A percentile compares a stretch with the other conserved stretches of the same genome.
phyloP scores from a whole-genome alignment of 2,888 invertebrate species.

The Eledona agricola region DNA sequence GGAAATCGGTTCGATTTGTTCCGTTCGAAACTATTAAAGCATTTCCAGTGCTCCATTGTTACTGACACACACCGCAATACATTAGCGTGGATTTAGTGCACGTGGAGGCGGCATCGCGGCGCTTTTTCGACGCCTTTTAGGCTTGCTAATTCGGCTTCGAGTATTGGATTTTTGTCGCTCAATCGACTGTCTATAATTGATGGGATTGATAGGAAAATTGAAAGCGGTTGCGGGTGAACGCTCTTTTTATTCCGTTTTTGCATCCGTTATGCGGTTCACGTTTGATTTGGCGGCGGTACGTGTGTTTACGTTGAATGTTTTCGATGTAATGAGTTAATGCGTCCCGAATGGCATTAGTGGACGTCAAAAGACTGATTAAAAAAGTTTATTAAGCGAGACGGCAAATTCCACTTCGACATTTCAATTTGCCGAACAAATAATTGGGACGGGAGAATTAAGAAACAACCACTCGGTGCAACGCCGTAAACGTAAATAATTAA shows the following conservation, averaged over 20 bases:
- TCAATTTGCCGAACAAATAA: constrained; percentile 15
- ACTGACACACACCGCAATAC: constrained; percentile 21
- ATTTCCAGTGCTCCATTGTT: constrained; percentile 28
- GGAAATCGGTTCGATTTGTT: constrained; percentile 42
- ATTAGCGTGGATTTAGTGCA: constrained; percentile 20
- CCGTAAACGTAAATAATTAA: too few species aligned
- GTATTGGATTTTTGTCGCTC: constrained; percentile 13
- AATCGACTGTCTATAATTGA: constrained; percentile 32
- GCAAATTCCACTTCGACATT: constrained; percentile 19
- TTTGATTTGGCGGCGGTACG: constrained; percentile 18
- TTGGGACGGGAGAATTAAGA: too few species aligned
- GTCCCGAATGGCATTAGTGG: constrained; percentile 24
- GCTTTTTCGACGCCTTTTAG: too few species aligned
- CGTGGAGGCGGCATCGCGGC: constrained; percentile 1
- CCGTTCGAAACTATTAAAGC: constrained; percentile 37
- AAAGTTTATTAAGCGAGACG: constrained; percentile 28
- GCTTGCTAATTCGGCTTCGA: too few species aligned
- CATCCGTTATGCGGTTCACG: constrained; percentile 27
- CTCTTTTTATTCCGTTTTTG: constrained; percentile 23
- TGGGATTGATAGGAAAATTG: constrained; percentile 25
- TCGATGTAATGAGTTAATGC: constrained; percentile 30
- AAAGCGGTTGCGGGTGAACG: constrained; percentile 25
- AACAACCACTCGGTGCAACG: too few species aligned
- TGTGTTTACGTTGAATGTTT: constrained; percentile 30
- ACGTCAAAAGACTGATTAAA: constrained; percentile 31